Evolutionary conservation across 2,888 invertebrate genomes (phyloP).

Genomic region (Xestobium rufovillosum): DNA sequence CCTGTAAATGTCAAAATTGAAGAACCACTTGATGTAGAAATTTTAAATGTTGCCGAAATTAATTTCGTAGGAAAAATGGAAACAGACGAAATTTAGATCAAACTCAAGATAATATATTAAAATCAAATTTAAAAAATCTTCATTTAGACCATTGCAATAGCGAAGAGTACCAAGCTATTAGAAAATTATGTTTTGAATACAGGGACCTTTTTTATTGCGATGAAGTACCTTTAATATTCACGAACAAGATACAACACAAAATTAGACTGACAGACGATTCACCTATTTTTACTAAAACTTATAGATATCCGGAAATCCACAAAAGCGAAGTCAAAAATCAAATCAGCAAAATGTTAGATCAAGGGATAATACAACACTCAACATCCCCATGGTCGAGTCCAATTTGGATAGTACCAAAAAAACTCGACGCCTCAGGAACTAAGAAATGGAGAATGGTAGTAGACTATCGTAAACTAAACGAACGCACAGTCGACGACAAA

Average conservation of each 20-base stretch:
- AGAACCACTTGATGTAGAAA: constrained; percentile 11
- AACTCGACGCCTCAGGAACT: constrained; percentile 22
- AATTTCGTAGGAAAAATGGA: constrained; percentile 8
- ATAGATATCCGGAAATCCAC: constrained; percentile 34
- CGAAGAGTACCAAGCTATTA: constrained; percentile 14
- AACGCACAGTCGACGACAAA: constrained; percentile 29
- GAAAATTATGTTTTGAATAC: constrained; percentile 9
- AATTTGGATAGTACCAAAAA: constrained; percentile 29
- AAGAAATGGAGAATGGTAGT: constrained; percentile 31
- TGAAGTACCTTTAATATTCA: no score
- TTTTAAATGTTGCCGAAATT: constrained; percentile 4
- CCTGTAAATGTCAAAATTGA: background rate
- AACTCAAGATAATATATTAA: constrained; percentile 8
- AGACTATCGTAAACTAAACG: constrained; percentile 34
- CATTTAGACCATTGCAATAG: constrained; percentile 8
- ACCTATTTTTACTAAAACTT: constrained; percentile 32
- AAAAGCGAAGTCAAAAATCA: constrained; percentile 33
- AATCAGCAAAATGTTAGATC: constrained; percentile 29
- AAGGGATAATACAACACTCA: constrained; percentile 28
- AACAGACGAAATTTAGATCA: background rate
- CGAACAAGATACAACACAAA: constrained; percentile 31
- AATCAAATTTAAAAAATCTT: constrained; percentile 9
- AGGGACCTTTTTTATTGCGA: constrained; percentile 20
- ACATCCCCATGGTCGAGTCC: constrained; percentile 23
- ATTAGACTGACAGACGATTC: constrained; percentile 29